These are phyloP conservation scores for Thecocarcelia acutangulata DNA, from an alignment of 2,888 invertebrate species.

Conservation along the genomic window DNA sequence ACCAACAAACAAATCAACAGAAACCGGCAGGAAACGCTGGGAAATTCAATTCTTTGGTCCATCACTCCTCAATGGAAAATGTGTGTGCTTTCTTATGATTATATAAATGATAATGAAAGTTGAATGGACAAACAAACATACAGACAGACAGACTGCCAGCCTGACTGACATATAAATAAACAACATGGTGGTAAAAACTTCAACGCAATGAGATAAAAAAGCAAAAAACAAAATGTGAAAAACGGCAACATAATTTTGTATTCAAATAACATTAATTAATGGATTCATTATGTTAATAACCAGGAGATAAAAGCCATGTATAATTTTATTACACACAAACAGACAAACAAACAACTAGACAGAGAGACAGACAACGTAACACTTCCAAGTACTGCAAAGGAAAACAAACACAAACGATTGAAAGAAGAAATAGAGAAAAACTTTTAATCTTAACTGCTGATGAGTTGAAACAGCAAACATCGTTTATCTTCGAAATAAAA, in stretches of 20 bases:
- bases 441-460: constrained; percentile 53
- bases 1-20: neutral
- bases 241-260: constrained; percentile 37
- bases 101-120: constrained; percentile 11
- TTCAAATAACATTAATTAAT: constrained; percentile 68
- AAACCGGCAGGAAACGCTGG: neutral
- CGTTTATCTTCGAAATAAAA: constrained; percentile 54
- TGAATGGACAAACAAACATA: too few relatives aligned
- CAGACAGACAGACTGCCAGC: too few relatives aligned
- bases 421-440: constrained; percentile 18
- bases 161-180: too few relatives aligned
- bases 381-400: neutral
- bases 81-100: constrained; percentile 37
- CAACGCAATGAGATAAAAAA: too few relatives aligned
- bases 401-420: neutral
- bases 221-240: neutral
- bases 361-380: neutral
- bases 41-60: neutral
- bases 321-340: constrained; percentile 59
- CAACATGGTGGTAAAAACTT: constrained; percentile 7
- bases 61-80: constrained; percentile 55
- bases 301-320: constrained; percentile 56
- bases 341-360: constrained; percentile 36
- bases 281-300: constrained; percentile 68
- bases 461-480: constrained; percentile 53